These are phyloP conservation scores for Calameuta pallipes DNA, from an alignment of 2,888 invertebrate genomes.

Conservation along the genomic window DNA sequence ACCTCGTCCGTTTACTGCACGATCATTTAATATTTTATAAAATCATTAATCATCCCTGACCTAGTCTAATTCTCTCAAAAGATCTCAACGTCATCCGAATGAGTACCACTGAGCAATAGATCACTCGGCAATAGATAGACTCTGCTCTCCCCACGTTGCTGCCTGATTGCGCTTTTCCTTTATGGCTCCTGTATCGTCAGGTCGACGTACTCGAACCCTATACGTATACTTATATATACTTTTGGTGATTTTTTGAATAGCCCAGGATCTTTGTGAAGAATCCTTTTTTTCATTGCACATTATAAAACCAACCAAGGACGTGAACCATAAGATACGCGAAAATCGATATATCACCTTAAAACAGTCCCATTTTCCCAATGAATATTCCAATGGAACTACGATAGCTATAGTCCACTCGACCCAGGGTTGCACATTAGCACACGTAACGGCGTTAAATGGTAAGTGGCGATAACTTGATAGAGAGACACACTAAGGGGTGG, in stretches of 20 bases:
- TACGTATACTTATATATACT: background rate
- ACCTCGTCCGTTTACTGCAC: background rate
- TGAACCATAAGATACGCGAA: background rate
- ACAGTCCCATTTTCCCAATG: background rate
- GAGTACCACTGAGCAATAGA: constrained; percentile 47
- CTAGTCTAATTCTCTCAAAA: background rate
- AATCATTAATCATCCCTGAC: background rate
- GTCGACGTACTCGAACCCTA: background rate
- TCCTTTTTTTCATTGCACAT: background rate
- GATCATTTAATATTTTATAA: background rate
- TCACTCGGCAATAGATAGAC: constrained; percentile 50
- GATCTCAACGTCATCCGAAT: constrained; percentile 8
- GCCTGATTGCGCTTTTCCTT: constrained; percentile 55
- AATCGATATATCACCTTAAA: background rate
- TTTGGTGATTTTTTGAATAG: background rate
- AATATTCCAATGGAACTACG: background rate
- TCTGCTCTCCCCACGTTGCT: constrained; percentile 37
- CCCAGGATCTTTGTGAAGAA: background rate
- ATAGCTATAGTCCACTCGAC: background rate
- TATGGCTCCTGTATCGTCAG: constrained; percentile 27
- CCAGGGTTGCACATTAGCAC: constrained; percentile 36
- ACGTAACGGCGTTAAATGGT: constrained; percentile 21
- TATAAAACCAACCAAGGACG: background rate
- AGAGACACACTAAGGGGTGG: constrained; percentile 20
- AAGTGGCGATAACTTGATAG: constrained; percentile 36